Evolutionary conservation across 2,888 invertebrate genomes (phyloP).

Genomic region (Lucinisca nassula): DNA sequence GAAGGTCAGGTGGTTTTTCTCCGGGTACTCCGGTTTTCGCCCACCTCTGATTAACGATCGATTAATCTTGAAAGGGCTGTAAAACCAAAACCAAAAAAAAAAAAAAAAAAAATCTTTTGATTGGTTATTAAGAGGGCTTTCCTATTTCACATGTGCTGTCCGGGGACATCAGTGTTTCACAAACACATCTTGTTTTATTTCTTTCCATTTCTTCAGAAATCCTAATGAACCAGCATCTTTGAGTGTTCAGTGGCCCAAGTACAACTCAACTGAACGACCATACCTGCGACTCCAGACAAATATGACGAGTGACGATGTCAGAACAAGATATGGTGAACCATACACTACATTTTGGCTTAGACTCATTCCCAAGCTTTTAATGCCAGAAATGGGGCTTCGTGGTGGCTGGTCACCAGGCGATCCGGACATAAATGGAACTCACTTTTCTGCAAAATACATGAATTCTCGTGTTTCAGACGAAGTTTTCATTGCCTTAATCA

Average conservation of each 20-base stretch:
- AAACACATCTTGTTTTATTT: too few relatives aligned
- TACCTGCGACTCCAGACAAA: conserved; percentile 46
- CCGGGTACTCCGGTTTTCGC: too few relatives aligned
- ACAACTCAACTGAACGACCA: conserved; percentile 30
- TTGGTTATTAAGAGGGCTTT: too few relatives aligned
- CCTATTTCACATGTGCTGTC: too few relatives aligned
- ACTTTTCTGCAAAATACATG: neutral
- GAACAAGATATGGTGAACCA: conserved; percentile 50
- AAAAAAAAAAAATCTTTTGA: too few relatives aligned
- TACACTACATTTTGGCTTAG: conserved; percentile 55
- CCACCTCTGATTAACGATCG: too few relatives aligned
- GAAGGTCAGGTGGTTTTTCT: too few relatives aligned
- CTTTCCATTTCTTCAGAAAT: conserved; percentile 47
- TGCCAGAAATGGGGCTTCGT: neutral
- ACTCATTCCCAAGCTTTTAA: conserved; percentile 52
- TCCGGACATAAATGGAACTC: neutral
- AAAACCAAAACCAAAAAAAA: too few relatives aligned
- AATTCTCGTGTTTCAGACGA: neutral
- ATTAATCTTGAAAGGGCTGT: too few relatives aligned
- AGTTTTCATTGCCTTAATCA: conserved; percentile 30
- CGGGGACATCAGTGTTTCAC: too few relatives aligned
- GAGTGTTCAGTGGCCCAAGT: conserved; percentile 45
- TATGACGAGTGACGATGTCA: conserved; percentile 33
- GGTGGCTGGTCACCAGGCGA: neutral
- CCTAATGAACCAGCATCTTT: conserved; percentile 51